Conservation (phyloP, 2,888 invertebrate species). For the Noctua fimbriata region DNA sequence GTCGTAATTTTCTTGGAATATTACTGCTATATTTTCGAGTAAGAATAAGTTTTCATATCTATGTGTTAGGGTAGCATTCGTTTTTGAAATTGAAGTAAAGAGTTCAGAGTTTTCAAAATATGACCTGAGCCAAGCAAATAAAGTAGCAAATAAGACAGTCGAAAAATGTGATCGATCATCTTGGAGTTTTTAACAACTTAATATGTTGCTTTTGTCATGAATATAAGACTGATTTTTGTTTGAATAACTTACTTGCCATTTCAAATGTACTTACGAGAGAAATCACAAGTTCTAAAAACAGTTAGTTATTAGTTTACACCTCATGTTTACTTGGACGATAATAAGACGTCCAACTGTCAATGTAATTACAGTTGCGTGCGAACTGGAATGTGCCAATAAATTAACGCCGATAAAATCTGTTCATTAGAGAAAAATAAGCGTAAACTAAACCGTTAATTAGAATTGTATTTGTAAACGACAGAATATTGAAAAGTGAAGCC, state of each 20-base stretch:
- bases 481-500: neutral
- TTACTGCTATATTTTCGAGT: slow-evolving; percentile 12
- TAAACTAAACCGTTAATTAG: slow-evolving; percentile 9
- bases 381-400: slow-evolving; percentile 40
- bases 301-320: slow-evolving; percentile 18
- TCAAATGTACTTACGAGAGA: slow-evolving; percentile 10
- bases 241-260: neutral
- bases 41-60: slow-evolving; percentile 1
- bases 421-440: slow-evolving; percentile 22
- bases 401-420: slow-evolving; percentile 21
- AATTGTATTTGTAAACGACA: neutral
- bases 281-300: slow-evolving; percentile 22
- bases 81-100: neutral
- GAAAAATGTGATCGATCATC: neutral
- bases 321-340: slow-evolving; percentile 40
- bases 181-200: neutral
- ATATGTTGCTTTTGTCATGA: neutral
- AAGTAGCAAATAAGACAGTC: neutral
- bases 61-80: neutral
- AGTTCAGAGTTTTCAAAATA: neutral
- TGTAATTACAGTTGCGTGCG: slow-evolving; percentile 53
- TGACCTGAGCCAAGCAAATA: neutral
- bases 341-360: slow-evolving; percentile 47
- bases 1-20: neutral
- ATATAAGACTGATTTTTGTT: neutral